Evolutionary conservation across 2,888 invertebrate genomes (phyloP).

Genomic region (Ochlodes sylvanus): DNA sequence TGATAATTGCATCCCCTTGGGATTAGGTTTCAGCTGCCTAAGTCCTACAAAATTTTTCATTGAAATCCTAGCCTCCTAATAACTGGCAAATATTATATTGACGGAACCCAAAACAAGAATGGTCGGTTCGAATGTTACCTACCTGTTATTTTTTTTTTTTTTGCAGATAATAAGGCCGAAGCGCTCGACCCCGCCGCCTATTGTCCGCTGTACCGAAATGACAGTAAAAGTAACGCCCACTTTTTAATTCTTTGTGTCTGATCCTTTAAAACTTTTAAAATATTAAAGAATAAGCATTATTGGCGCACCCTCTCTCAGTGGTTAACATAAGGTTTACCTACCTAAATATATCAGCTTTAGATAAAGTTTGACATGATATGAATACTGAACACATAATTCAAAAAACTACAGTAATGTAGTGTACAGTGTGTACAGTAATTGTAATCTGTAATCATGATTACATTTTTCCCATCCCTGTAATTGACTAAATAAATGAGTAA

Average conservation of each 20-base stretch:
- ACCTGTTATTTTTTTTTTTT: conserved; percentile 38
- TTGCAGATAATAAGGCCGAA: conserved; percentile 71
- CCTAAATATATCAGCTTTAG: no score
- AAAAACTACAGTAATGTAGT: no score
- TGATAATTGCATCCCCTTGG: no score
- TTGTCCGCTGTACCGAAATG: conserved; percentile 73
- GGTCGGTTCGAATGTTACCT: not conserved
- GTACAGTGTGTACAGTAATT: no score
- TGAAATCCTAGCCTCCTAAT: no score
- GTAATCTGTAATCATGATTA: no score
- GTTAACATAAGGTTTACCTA: conserved; percentile 60
- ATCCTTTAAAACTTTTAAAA: conserved; percentile 79
- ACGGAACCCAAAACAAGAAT: conserved; percentile 5
- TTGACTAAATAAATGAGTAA: no score
- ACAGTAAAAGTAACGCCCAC: conserved; percentile 82
- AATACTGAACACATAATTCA: no score
- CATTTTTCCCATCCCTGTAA: no score
- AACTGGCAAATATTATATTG: not conserved
- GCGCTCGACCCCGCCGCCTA: conserved; percentile 68
- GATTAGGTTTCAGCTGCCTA: no score
- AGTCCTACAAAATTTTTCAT: no score
- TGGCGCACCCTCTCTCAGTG: conserved; percentile 65
- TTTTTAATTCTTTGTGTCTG: conserved; percentile 76
- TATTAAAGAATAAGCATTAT: conserved; percentile 67
- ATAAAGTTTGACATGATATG: no score